Evolutionary conservation across 1,140 invertebrate genomes (phyloP).

Genomic region (Cherax quadricarinatus): DNA sequence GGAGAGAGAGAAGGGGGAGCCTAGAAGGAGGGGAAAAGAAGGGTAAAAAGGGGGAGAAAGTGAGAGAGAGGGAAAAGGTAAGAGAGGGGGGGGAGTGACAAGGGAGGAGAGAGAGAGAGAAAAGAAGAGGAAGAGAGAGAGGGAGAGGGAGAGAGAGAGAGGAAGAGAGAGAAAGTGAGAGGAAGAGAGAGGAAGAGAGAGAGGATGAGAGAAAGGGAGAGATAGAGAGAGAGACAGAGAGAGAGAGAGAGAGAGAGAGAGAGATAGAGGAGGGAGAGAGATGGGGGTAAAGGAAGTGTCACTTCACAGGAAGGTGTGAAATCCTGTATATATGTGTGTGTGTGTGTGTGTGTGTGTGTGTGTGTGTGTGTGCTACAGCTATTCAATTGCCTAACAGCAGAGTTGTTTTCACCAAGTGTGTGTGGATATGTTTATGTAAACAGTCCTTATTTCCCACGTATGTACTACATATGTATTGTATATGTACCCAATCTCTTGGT

Average conservation of each 20-base stretch:
- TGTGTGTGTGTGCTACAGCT: too few species aligned
- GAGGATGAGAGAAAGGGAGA: too few species aligned
- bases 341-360: too few species aligned
- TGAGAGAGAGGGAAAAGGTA: neutral
- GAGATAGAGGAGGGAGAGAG: neutral
- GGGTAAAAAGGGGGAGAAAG: neutral
- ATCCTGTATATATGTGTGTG: too few species aligned
- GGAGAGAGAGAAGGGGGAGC: neutral
- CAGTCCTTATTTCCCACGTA: too few species aligned
- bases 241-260: constrained; percentile 1
- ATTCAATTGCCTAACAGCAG: too few species aligned
- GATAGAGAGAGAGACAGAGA: neutral
- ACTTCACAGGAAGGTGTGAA: too few species aligned
- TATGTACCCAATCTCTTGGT: too few species aligned
- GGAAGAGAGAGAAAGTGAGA: neutral
- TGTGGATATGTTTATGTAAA: too few species aligned
- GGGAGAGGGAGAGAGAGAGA: neutral
- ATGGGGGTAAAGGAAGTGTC: neutral
- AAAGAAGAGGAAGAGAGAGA: neutral
- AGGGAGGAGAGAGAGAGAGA: constrained; percentile 26
- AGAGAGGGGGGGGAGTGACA: neutral
- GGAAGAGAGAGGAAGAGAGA: neutral
- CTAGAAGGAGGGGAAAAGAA: neutral
- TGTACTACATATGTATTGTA: too few species aligned
- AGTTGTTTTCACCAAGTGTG: too few species aligned